phyloP scores from a whole-genome alignment of 2,113 vertebrate genomes.

The Sus scrofa region DNA sequence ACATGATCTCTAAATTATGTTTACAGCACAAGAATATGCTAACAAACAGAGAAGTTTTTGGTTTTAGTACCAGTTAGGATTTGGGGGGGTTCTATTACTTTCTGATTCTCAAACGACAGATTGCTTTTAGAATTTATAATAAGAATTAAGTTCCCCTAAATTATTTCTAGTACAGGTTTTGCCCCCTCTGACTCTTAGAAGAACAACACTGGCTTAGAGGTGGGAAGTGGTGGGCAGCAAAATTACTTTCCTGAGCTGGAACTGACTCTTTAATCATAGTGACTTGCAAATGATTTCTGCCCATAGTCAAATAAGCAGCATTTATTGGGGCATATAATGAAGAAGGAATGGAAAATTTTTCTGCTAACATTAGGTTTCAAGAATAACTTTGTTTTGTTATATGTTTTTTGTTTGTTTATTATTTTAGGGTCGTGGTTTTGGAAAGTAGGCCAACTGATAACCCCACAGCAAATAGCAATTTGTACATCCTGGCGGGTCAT shows the following conservation, averaged over 20 bases:
- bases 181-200: background rate
- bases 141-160: background rate
- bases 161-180: background rate
- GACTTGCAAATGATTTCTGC: background rate
- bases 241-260: background rate
- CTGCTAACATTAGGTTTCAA: conserved; percentile 29
- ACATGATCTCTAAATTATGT: background rate
- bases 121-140: conserved; percentile 19
- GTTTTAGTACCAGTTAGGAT: conserved; percentile 3
- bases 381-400: conserved; percentile 52
- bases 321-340: background rate
- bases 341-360: background rate
- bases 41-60: background rate
- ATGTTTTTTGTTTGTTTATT: conserved; percentile 65
- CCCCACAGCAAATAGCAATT: conserved; percentile 98
- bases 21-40: background rate
- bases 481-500: conserved; percentile 99
- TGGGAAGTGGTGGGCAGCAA: background rate
- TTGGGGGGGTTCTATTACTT: background rate
- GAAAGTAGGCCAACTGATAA: conserved; percentile 98
- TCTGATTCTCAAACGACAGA: background rate
- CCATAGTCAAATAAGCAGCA: background rate
- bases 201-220: background rate
- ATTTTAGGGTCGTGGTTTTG: conserved; percentile 96
- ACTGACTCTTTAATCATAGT: background rate